Percentiles rank a stretch among this genome's conserved stretches.
Conservation (phyloP, 64 coral and sea anemone species). For the Cladopsammia gracilis region DNA sequence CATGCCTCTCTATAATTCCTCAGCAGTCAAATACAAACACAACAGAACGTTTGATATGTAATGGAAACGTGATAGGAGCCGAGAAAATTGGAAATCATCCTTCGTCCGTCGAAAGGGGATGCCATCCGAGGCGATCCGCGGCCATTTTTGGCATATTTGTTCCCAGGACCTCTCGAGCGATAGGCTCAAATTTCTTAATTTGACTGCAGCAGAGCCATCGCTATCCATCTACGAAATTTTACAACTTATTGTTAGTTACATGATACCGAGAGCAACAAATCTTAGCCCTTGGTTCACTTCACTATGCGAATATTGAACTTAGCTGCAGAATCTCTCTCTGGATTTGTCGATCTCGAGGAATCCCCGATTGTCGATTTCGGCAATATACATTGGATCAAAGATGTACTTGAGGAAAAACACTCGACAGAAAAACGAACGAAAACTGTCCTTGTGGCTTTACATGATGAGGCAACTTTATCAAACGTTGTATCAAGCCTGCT, state of each 20-base stretch:
- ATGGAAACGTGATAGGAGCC: too few relatives aligned
- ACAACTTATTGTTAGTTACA: too few relatives aligned
- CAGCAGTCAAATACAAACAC: too few relatives aligned
- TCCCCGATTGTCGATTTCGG: not conserved
- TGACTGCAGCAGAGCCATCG: too few relatives aligned
- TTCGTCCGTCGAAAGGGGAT: too few relatives aligned
- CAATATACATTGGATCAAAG: not conserved
- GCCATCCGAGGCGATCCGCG: too few relatives aligned
- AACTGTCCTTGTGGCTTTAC: not conserved
- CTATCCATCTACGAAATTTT: too few relatives aligned
- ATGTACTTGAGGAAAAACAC: not conserved
- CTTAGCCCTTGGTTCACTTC: not conserved
- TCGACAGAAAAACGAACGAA: not conserved
- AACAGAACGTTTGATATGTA: not conserved
- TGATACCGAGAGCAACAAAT: not conserved
- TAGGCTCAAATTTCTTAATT: too few relatives aligned
- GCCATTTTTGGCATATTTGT: too few relatives aligned
- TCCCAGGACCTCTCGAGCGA: too few relatives aligned
- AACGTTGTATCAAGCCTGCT: not conserved
- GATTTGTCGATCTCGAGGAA: not conserved
- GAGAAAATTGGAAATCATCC: too few relatives aligned
- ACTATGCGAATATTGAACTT: conserved; percentile 11
- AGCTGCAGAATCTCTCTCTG: not conserved
- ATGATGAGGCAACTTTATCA: not conserved
- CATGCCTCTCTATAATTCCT: not conserved